phyloP scores from a whole-genome alignment of 2,797 vertebrate species.

The Catamblyrhynchus diadema region DNA sequence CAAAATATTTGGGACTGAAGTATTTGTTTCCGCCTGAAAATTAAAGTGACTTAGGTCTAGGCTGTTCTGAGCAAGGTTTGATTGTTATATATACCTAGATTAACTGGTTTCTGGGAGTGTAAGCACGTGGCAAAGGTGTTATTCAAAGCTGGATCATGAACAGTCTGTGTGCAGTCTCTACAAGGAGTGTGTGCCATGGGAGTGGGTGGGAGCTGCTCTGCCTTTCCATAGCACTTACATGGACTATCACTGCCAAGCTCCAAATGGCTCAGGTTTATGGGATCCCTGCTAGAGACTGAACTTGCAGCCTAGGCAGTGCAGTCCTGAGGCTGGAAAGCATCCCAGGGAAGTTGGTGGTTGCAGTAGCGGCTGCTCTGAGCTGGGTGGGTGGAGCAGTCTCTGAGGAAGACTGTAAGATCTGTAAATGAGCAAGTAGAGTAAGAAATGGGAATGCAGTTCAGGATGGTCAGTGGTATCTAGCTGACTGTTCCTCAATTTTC shows the following conservation, averaged over 20 bases:
- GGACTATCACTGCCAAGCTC: not conserved
- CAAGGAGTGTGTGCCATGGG: accelerated
- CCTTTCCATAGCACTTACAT: accelerated
- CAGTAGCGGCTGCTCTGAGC: not conserved
- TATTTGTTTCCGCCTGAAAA: not conserved
- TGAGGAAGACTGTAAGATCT: not conserved
- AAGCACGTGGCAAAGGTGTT: not conserved
- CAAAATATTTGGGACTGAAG: not conserved
- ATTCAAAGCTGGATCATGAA: not conserved
- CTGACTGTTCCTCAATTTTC: not conserved
- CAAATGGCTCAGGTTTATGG: not conserved
- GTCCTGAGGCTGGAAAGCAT: not conserved
- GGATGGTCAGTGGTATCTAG: not conserved
- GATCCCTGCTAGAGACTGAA: not conserved
- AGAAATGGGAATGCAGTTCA: not conserved
- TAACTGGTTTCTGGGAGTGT: not conserved
- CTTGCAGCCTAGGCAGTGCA: not conserved
- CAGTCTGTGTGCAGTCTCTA: not conserved
- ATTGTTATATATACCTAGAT: not conserved
- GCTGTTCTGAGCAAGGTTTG: not conserved
- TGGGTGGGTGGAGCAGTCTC: not conserved
- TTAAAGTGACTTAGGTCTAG: not conserved
- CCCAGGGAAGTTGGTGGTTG: not conserved
- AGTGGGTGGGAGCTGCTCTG: not conserved
- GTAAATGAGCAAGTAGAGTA: not conserved